Evolutionary conservation across 2,113 vertebrate species (phyloP), one percentile per base, ranked within the genome.

Genomic region (Pycnonotus jocosus): DNA sequence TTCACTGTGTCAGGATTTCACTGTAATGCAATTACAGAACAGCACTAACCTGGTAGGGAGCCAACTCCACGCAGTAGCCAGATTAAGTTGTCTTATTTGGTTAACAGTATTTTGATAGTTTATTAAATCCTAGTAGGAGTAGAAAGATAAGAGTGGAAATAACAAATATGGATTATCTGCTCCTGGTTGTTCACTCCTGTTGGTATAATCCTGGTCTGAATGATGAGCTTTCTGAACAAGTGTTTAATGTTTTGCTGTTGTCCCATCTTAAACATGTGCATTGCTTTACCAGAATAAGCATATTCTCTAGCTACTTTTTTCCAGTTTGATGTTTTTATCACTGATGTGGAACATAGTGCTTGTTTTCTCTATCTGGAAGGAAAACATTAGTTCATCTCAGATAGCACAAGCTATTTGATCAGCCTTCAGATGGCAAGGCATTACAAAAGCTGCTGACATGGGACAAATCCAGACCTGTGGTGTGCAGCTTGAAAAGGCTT

Each of bases 41-140:
- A 21, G 77, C 9, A 24, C 51, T 82, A 37, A 69, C 73, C 77
- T 95, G 84, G 78, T 85, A 61, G 57, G 70, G 74, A 85, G 66
- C 94, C 94, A 91, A 6, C 30, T 81, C 77, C 62, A 12, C 0
- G 0, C 78, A 57, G 86, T 22, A 81, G 78, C 57, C 89, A 82
- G 96, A 93, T 96, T 89, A 92, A 91, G 70, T 85, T 91, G 87
- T 91, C 33, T 87, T 90, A 57, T n/a, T 90, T 91, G 62, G 58
- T 96, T 95, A 88, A 78, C 71, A 64, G 31, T 73, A 38, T 92
- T 95, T 92, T 93, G 61, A 65, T 88, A 80, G 64, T 88, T 95
- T 82, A 78, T 91, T 95, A 91, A 96, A 58, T 88, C 68, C 56
- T 83, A 44, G 54, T 68, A 82, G 47, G 87, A 88, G 60, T n/a